A percentile compares a stretch with the other conserved stretches of the same genome.
Evolutionary conservation across 2,113 vertebrate species (phyloP).

Genomic region (Malurus alboscapulatus): DNA sequence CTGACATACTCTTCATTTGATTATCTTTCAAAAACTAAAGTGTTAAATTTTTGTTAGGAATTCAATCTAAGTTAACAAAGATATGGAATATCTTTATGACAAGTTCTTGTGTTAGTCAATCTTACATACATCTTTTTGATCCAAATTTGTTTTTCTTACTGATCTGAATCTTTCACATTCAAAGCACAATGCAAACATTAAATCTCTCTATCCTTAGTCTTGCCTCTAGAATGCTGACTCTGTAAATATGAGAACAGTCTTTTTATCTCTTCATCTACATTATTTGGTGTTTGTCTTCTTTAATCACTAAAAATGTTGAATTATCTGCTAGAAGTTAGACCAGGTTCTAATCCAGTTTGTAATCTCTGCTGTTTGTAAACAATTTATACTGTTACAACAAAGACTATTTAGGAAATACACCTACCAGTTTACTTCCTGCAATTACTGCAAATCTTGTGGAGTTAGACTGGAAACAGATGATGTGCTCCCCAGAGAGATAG

Average conservation of each 20-base stretch:
- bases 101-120: neutral
- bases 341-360: neutral
- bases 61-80: neutral
- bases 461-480: slow-evolving; percentile 87
- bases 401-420: slow-evolving; percentile 28
- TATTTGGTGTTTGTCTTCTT: neutral
- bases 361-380: neutral
- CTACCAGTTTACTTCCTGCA: slow-evolving; percentile 82
- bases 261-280: neutral
- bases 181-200: neutral
- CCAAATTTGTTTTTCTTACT: neutral
- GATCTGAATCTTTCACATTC: neutral
- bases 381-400: neutral
- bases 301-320: rapidly evolving
- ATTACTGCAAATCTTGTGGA: slow-evolving; percentile 82
- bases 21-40: neutral
- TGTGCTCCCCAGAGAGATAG: slow-evolving; percentile 81
- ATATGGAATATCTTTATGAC: neutral
- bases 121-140: neutral
- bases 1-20: neutral
- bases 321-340: neutral
- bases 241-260: neutral
- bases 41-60: neutral
- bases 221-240: neutral
- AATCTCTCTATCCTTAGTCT: neutral